Evolutionary conservation across 2,113 vertebrate species (phyloP).

Genomic region (Mustela nigripes): DNA sequence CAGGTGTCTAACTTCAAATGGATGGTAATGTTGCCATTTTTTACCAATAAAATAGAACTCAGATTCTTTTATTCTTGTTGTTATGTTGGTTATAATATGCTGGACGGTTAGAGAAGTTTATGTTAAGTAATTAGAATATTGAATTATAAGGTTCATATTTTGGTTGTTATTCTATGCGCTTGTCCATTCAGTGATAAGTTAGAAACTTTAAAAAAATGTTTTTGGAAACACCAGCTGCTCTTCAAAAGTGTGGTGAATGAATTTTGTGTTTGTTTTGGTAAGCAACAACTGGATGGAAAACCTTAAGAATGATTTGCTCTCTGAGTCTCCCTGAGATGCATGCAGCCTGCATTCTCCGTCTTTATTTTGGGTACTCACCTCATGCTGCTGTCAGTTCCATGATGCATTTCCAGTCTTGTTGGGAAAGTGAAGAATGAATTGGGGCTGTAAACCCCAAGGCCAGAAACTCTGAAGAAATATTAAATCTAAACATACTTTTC

Average conservation of each 20-base stretch:
- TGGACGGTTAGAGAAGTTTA: not conserved
- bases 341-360: not conserved
- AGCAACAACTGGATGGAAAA: not conserved
- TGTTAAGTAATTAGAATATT: not conserved
- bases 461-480: not conserved
- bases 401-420: not conserved
- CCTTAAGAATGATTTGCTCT: not conserved
- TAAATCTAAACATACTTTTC: not conserved
- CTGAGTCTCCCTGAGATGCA: not conserved
- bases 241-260: not conserved
- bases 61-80: constrained; percentile 50
- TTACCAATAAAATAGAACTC: constrained; percentile 25
- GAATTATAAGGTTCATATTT: not conserved
- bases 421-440: not conserved
- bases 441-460: too few species aligned
- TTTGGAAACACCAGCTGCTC: not conserved
- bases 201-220: not conserved
- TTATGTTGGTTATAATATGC: not conserved
- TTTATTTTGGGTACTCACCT: not conserved
- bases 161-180: constrained; percentile 29
- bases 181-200: not conserved
- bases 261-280: not conserved
- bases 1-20: constrained; percentile 75
- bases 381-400: not conserved
- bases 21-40: constrained; percentile 65